A percentile compares a stretch with the other conserved stretches of the same genome.
Evolutionary conservation across 2,888 invertebrate genomes (phyloP).

Genomic region (Pomacea canaliculata): DNA sequence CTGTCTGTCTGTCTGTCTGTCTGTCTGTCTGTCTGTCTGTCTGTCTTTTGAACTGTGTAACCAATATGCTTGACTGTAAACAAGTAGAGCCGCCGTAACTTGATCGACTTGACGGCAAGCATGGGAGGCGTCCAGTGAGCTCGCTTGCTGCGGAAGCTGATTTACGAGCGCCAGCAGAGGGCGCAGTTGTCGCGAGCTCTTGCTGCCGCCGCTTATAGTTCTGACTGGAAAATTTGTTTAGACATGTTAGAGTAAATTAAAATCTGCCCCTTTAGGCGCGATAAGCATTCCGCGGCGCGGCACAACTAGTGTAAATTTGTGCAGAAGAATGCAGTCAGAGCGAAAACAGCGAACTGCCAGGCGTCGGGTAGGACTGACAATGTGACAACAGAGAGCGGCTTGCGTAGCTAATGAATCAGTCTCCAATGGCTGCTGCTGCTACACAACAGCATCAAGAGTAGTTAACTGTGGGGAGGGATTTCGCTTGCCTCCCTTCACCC

Average conservation of each 20-base stretch:
- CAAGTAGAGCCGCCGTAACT: too few relatives aligned
- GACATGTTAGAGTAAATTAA: constrained; percentile 34
- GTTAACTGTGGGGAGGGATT: too few relatives aligned
- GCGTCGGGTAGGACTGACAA: neutral
- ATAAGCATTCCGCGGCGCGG: constrained; percentile 24
- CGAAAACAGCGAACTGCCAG: constrained; percentile 21
- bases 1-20: too few relatives aligned
- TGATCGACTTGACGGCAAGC: too few relatives aligned
- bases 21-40: too few relatives aligned
- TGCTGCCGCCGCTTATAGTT: constrained; percentile 22
- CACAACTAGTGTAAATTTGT: constrained; percentile 23
- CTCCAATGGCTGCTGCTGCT: neutral
- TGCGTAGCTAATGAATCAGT: constrained; percentile 16
- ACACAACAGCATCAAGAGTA: too few relatives aligned
- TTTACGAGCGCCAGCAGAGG: constrained; percentile 15
- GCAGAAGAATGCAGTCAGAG: constrained; percentile 17
- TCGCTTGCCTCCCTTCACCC: too few relatives aligned
- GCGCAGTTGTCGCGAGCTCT: constrained; percentile 9
- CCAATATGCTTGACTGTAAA: too few relatives aligned
- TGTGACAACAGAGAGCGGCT: constrained; percentile 18
- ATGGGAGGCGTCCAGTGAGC: too few relatives aligned
- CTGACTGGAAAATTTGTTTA: constrained; percentile 32
- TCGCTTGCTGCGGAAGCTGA: neutral
- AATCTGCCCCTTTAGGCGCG: constrained; percentile 29
- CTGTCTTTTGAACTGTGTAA: neutral